Evolutionary conservation across 2,888 invertebrate species (phyloP).

Genomic region (Lydus trimaculatus): DNA sequence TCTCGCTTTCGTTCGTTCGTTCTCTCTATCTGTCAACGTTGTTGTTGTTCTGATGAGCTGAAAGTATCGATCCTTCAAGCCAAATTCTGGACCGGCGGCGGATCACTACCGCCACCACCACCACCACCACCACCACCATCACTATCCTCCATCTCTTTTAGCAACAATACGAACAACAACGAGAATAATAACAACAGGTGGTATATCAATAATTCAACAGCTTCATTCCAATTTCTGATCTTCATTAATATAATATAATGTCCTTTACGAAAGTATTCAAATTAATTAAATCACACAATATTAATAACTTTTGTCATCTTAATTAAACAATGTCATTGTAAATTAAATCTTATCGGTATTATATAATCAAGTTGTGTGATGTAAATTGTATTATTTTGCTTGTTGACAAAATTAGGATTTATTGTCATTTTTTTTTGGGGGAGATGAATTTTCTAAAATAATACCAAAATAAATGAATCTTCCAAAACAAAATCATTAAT

Average conservation of each 20-base stretch:
- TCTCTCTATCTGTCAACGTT: not conserved
- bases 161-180: not conserved
- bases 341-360: not conserved
- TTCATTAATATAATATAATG: not conserved
- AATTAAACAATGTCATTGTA: not conserved
- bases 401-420: not conserved
- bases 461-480: too few relatives aligned
- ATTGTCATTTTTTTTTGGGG: not conserved
- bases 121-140: not conserved
- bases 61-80: constrained; percentile 1
- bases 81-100: constrained; percentile 1
- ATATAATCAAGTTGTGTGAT: not conserved
- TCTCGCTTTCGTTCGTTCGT: too few relatives aligned
- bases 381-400: too few relatives aligned
- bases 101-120: not conserved
- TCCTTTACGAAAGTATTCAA: not conserved
- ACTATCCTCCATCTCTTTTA: not conserved
- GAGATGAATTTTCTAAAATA: too few relatives aligned
- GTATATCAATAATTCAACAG: not conserved
- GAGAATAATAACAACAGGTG: not conserved
- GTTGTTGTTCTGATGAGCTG: not conserved
- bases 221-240: not conserved
- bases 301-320: too few relatives aligned
- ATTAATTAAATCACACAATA: not conserved
- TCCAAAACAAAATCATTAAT: not conserved